These are phyloP conservation scores for Pygathrix nemaeus DNA, from an alignment of 2,113 vertebrate genomes.

Conservation along the genomic window DNA sequence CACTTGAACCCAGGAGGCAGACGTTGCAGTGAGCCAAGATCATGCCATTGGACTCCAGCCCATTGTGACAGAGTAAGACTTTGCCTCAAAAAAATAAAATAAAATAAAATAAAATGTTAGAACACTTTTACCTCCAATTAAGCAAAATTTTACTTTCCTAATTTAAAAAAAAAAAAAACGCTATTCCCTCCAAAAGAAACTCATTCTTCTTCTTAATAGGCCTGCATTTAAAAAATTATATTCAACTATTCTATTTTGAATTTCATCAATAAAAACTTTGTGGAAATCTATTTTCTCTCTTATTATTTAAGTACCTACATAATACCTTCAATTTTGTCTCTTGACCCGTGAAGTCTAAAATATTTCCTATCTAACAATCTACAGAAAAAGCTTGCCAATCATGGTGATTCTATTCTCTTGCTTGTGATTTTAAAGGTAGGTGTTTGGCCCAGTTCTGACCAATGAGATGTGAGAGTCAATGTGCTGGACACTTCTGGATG, in stretches of 20 bases:
- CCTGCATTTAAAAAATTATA: neutral
- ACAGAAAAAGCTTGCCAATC: neutral
- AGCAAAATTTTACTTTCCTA: neutral
- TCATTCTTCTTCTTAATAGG: neutral
- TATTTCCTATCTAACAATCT: neutral
- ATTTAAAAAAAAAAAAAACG: neutral
- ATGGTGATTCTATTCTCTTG: neutral
- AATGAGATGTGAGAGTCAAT: neutral
- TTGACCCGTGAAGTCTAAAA: neutral
- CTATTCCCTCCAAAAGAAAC: neutral
- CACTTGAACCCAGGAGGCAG: no score
- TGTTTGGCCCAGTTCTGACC: neutral
- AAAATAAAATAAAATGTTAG: no score
- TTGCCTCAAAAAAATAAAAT: neutral
- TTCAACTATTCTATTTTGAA: neutral
- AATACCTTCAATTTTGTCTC: neutral
- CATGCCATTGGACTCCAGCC: no score
- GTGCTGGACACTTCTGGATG: neutral
- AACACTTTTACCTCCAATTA: neutral
- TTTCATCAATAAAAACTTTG: neutral
- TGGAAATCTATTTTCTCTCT: neutral
- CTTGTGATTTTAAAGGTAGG: neutral
- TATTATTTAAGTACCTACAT: neutral
- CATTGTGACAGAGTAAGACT: no score
- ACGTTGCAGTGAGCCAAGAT: no score